phyloP scores from a whole-genome alignment of 2,113 vertebrate species.

The Microtus pennsylvanicus region DNA sequence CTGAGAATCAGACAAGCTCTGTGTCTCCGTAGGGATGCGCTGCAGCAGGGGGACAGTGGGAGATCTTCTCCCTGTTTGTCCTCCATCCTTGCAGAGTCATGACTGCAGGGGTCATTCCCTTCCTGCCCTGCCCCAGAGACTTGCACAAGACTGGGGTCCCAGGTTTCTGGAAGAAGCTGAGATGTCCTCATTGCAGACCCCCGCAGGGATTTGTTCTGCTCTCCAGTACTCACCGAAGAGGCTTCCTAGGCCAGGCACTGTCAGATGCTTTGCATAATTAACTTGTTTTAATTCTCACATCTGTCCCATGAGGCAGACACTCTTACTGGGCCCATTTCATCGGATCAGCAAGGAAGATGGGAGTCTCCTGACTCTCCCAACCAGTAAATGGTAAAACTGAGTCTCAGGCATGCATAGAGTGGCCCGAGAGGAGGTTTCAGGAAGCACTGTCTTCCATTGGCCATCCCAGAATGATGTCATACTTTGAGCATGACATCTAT shows the following conservation, averaged over 20 bases:
- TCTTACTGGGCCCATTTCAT: neutral
- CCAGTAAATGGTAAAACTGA: neutral
- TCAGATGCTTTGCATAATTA: neutral
- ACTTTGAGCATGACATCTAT: neutral
- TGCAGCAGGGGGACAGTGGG: neutral
- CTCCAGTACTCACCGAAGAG: neutral
- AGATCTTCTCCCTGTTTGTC: neutral
- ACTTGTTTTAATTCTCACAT: slow-evolving; percentile 28
- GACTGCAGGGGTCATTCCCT: accelerated
- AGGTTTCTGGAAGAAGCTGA: neutral
- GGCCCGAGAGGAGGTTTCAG: neutral
- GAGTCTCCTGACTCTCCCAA: neutral
- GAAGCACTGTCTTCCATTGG: neutral
- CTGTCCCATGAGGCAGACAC: neutral
- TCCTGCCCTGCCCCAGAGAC: too few relatives aligned
- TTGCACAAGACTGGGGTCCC: neutral
- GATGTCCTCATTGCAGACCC: neutral
- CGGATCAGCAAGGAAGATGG: neutral
- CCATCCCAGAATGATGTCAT: neutral
- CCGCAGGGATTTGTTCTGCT: neutral
- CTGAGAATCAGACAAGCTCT: slow-evolving; percentile 18
- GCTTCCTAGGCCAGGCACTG: too few relatives aligned
- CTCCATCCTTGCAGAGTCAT: neutral
- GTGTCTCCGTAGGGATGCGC: neutral
- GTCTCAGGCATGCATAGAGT: neutral